A percentile compares a stretch with the other conserved stretches of the same genome.
These are phyloP conservation scores for Drosophila orena DNA, from an alignment of 1,140 invertebrate genomes.

Conservation along the genomic window DNA sequence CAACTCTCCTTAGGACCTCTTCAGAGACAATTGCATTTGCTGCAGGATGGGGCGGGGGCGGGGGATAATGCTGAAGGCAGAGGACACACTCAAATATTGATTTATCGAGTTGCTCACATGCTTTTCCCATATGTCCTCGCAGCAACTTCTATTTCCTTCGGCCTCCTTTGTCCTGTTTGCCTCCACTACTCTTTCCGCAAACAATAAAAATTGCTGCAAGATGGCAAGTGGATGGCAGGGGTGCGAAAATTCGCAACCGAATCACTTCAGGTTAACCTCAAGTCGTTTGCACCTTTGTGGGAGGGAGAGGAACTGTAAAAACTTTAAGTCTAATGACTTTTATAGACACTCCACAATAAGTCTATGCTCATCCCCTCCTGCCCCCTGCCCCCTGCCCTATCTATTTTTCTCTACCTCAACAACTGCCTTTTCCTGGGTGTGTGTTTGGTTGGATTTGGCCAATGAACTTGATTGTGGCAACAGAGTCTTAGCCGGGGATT, in stretches of 20 bases:
- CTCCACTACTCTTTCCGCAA: slow-evolving; percentile 3
- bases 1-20: slow-evolving; percentile 4
- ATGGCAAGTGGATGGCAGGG: not conserved
- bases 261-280: slow-evolving; percentile 64
- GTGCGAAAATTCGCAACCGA: slow-evolving; percentile 24
- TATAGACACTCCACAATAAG: slow-evolving; percentile 58
- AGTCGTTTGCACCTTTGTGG: slow-evolving; percentile 36
- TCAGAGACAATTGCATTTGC: slow-evolving; percentile 67
- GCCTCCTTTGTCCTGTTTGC: slow-evolving; percentile 5
- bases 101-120: slow-evolving; percentile 77
- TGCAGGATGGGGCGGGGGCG: slow-evolving; percentile 11
- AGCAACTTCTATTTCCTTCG: slow-evolving; percentile 2
- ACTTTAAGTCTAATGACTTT: slow-evolving; percentile 76
- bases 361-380: not conserved
- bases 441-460: slow-evolving; percentile 39
- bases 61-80: not conserved
- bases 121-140: slow-evolving; percentile 28
- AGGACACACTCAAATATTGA: slow-evolving; percentile 68
- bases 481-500: slow-evolving; percentile 54
- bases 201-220: slow-evolving; percentile 28
- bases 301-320: slow-evolving; percentile 16
- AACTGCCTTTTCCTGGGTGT: slow-evolving; percentile 8
- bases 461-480: slow-evolving; percentile 66
- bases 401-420: not conserved
- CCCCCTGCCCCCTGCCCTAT: not conserved